Evolutionary conservation across 2,888 invertebrate species (phyloP).

Genomic region (Drosophila fungiperda): DNA sequence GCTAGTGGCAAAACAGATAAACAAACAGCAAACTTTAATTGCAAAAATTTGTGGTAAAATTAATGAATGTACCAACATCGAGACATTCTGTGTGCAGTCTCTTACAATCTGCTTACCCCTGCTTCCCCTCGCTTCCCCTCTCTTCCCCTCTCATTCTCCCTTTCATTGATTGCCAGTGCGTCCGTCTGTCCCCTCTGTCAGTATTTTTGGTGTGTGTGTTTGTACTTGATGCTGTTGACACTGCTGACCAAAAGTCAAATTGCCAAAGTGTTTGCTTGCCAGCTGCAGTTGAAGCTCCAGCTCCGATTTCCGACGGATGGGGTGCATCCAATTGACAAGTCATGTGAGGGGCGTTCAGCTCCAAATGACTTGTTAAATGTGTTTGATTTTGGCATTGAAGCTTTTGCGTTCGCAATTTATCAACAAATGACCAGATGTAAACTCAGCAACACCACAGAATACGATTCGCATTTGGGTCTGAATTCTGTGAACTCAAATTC

Average conservation of each 20-base stretch:
- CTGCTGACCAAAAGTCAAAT: constrained; percentile 80
- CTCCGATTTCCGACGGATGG: constrained; percentile 34
- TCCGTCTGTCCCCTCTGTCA: constrained; percentile 2
- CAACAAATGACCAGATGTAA: constrained; percentile 2
- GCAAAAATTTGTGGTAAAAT: constrained; percentile 79
- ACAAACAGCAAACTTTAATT: constrained; percentile 80
- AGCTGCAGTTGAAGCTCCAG: constrained; percentile 48
- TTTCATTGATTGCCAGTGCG: constrained; percentile 6
- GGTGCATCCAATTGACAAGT: constrained; percentile 48
- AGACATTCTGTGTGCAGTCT: constrained; percentile 25
- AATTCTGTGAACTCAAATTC: neutral
- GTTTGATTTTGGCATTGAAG: constrained; percentile 60
- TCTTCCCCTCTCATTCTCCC: neutral
- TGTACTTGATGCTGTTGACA: constrained; percentile 70
- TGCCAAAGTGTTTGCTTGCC: constrained; percentile 75
- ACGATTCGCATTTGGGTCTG: neutral
- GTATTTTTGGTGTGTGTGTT: constrained; percentile 16
- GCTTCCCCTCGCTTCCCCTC: neutral
- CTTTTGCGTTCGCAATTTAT: constrained; percentile 3
- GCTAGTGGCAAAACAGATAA: constrained; percentile 68
- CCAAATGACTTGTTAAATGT: constrained; percentile 72
- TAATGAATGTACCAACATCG: constrained; percentile 67
- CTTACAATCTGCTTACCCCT: constrained; percentile 18
- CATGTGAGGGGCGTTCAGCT: constrained; percentile 32
- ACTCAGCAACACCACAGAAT: neutral